Conservation (phyloP, 1,140 invertebrate species). For the Lordiphosa mommai region DNA sequence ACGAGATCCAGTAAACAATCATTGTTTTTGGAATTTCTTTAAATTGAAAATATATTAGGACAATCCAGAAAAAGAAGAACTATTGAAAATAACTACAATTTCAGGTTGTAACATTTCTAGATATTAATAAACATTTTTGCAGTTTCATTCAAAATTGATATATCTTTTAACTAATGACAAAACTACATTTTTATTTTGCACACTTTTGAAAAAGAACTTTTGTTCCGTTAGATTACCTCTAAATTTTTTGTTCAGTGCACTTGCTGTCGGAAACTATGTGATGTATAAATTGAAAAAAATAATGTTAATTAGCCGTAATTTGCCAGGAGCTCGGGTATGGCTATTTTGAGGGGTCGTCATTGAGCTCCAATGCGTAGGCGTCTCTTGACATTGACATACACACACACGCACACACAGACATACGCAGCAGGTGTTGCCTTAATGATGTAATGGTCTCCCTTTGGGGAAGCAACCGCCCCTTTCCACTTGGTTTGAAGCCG, state of each 20-base stretch:
- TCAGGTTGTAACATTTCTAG: too few species aligned
- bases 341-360: background rate
- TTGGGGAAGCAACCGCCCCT: slow-evolving; percentile 4
- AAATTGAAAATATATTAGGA: too few species aligned
- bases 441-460: slow-evolving; percentile 62
- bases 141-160: too few species aligned
- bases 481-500: background rate
- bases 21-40: too few species aligned
- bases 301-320: slow-evolving; percentile 72
- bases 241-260: slow-evolving; percentile 22
- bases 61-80: too few species aligned
- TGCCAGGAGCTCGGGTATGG: slow-evolving; percentile 29
- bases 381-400: slow-evolving; percentile 59
- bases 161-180: too few species aligned
- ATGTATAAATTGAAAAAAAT: slow-evolving; percentile 62
- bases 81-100: too few species aligned
- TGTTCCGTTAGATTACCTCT: background rate
- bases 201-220: too few species aligned
- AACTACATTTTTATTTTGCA: background rate
- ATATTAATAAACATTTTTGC: too few species aligned
- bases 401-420: slow-evolving; percentile 10
- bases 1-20: too few species aligned
- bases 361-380: slow-evolving; percentile 18
- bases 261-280: slow-evolving; percentile 28
- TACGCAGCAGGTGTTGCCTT: slow-evolving; percentile 64